Conservation (phyloP, 2,888 invertebrate genomes). For the Junonia oenone region DNA sequence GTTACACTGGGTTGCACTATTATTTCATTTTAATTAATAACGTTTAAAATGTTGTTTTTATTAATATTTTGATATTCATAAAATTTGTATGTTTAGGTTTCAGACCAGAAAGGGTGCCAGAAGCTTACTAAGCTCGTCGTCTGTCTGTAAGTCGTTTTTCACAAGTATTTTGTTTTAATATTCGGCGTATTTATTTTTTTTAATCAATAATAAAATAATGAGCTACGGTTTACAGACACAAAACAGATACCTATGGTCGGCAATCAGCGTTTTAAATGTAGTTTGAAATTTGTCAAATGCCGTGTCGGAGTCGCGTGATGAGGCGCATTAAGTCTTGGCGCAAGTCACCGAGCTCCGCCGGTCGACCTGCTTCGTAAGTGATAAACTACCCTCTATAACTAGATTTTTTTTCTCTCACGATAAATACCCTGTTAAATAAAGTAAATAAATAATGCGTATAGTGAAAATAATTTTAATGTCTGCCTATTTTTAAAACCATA, state of each 20-base stretch:
- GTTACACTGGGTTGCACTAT: no score
- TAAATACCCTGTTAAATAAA: slow-evolving; percentile 20
- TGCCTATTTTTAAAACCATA: no score
- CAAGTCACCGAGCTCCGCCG: slow-evolving; percentile 50
- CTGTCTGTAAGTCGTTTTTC: no score
- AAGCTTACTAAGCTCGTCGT: no score
- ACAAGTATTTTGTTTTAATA: no score
- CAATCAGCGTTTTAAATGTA: slow-evolving; percentile 32
- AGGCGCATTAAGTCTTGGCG: slow-evolving; percentile 55
- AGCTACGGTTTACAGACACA: not conserved
- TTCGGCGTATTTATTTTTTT: no score
- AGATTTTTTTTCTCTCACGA: slow-evolving; percentile 13
- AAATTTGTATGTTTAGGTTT: no score
- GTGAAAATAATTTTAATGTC: not conserved
- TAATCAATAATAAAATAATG: not conserved
- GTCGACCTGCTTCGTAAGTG: slow-evolving; percentile 57
- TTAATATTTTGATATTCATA: no score
- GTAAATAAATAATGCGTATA: not conserved
- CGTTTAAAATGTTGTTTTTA: no score
- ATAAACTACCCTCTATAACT: slow-evolving; percentile 46
- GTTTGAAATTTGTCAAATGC: slow-evolving; percentile 48
- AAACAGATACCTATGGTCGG: slow-evolving; percentile 14
- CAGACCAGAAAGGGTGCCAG: no score
- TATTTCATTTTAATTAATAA: no score
- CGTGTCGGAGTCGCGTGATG: slow-evolving; percentile 62